Conservation (phyloP, 2,797 vertebrate genomes). For the Coregonus suidteri region DNA sequence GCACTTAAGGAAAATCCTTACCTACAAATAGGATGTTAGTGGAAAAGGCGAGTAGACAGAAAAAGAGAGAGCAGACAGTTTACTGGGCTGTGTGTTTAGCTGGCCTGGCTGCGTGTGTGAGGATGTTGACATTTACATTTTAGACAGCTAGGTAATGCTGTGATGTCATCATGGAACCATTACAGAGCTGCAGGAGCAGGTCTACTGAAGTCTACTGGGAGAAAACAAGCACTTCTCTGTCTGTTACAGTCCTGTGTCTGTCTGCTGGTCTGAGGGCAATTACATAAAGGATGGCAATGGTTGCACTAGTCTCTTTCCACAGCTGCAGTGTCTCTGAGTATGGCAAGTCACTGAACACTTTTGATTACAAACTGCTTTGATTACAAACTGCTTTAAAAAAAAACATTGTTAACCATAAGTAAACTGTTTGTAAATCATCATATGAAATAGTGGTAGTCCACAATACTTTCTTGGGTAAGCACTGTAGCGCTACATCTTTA, state of each 20-base stretch:
- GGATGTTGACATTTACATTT: conserved; percentile 34
- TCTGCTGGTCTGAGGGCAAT: conserved; percentile 7
- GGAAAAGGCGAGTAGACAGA: not conserved
- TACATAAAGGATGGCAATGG: not conserved
- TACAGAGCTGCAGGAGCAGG: not conserved
- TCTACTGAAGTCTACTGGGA: conserved; percentile 24
- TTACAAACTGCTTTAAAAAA: not conserved
- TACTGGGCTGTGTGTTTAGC: conserved; percentile 18
- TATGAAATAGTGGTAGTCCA: not conserved
- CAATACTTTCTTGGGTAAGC: not conserved
- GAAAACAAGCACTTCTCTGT: conserved; percentile 37
- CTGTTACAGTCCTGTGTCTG: conserved; percentile 21
- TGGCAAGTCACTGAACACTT: not conserved
- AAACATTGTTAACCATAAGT: not conserved
- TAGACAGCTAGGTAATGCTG: conserved; percentile 6
- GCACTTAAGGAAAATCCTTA: not conserved
- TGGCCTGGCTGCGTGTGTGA: conserved; percentile 6
- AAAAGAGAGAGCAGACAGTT: not conserved
- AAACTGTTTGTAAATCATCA: not conserved
- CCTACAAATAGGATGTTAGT: not conserved
- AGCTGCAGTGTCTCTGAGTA: not conserved
- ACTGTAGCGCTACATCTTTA: not conserved
- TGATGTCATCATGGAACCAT: conserved; percentile 8
- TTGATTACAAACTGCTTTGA: not conserved
- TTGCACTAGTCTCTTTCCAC: not conserved